Evolutionary conservation across 2,113 vertebrate species (phyloP).

Genomic region (Epinephelus moara): DNA sequence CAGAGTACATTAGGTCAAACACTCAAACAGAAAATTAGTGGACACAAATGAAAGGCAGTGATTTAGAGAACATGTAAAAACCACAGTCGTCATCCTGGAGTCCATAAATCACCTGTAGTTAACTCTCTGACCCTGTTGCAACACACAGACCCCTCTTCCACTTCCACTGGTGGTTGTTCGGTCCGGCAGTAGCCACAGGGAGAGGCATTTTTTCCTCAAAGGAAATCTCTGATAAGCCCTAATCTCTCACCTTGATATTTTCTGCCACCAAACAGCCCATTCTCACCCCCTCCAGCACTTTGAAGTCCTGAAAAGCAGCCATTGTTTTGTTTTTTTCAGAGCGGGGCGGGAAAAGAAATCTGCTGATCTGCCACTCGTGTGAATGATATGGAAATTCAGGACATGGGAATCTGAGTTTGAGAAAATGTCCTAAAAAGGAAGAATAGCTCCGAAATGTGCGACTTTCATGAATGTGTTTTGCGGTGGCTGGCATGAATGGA

Average conservation of each 20-base stretch:
- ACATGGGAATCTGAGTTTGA: slow-evolving; percentile 65
- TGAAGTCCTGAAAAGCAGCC: slow-evolving; percentile 67
- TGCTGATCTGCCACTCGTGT: slow-evolving; percentile 53
- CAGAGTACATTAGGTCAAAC: slow-evolving; percentile 67
- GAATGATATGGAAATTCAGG: slow-evolving; percentile 56
- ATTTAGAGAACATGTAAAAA: slow-evolving; percentile 22
- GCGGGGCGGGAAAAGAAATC: slow-evolving; percentile 16
- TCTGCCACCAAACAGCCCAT: slow-evolving; percentile 46
- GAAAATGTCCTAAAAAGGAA: slow-evolving; percentile 37
- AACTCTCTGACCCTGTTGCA: slow-evolving; percentile 37
- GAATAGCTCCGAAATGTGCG: slow-evolving; percentile 45
- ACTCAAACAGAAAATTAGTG: slow-evolving; percentile 25
- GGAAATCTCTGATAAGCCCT: slow-evolving; percentile 70
- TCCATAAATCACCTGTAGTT: slow-evolving; percentile 49
- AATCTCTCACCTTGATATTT: slow-evolving; percentile 75
- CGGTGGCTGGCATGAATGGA: slow-evolving; percentile 53
- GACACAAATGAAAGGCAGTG: slow-evolving; percentile 22
- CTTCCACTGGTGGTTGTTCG: slow-evolving; percentile 27
- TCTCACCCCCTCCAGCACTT: slow-evolving; percentile 46
- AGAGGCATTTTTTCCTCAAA: slow-evolving; percentile 43
- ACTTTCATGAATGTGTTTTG: slow-evolving; percentile 52
- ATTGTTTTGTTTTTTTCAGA: slow-evolving; percentile 64
- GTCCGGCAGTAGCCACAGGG: slow-evolving; percentile 26
- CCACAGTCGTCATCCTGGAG: slow-evolving; percentile 25
- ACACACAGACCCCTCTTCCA: slow-evolving; percentile 37